Base-by-base conservation (phyloP, 2,113 vertebrate species). In the Sakesphorus luctuosus region DNA sequence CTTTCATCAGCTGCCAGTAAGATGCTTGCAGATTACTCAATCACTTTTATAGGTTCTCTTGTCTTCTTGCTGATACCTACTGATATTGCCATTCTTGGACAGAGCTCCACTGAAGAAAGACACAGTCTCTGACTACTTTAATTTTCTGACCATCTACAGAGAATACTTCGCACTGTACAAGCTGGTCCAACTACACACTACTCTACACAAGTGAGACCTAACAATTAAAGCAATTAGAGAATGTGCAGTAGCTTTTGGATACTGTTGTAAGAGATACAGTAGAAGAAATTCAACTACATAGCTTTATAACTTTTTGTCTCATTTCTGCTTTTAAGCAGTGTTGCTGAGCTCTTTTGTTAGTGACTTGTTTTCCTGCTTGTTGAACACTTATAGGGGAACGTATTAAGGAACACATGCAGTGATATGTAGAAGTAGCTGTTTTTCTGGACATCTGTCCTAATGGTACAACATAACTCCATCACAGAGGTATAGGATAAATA, bases 211-310 rank as follows among this genome's bases (percentile, higher is more conserved):
- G 21, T 29, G 25, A 68, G 25, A 46, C 11, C 9, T 36, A 55
- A 11, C 16, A 72, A 18, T 3, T 1, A 55, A 52, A 11, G 3
- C 4, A 10, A 0, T 11, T 15, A 35, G 33, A 50, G 12, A 31
- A 44, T 13, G 25, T 76, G 33, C 7, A 38, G 31, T 4, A 43
- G 9, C 21, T 21, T 73, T 53, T 52, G 29, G 17, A 17, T 69
- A 17, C 21, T 74, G 9, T 5, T 66, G 8, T 23, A 81, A 74
- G 13, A 28, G 5, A 36, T 6, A 21, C 10, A 38, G 13, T 25
- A 53, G 13, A 77, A 73, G 21, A 77, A 87, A 68, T 18, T 59
- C 0, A 1, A 18, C 49, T 44, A 20, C 16, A 38, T 4, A 49
- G 5, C 29, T 82, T 56, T 59, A n/a, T 36, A 40, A 35, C 5